A percentile compares a stretch with the other conserved stretches of the same genome.
Evolutionary conservation across 2,797 vertebrate genomes (phyloP).

Genomic region (Acanthis flammea): DNA sequence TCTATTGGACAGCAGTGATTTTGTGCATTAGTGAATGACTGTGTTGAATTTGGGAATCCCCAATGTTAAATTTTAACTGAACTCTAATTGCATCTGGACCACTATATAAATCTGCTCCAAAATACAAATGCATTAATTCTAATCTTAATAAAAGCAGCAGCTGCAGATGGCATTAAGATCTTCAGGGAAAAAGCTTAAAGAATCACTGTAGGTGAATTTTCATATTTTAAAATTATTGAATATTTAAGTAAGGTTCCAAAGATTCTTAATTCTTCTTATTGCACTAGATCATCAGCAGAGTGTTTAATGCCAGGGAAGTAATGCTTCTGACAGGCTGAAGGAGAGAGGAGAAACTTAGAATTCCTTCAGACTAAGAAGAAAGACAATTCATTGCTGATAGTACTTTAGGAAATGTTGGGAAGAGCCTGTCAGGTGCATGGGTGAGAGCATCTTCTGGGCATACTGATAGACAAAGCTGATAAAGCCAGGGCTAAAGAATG

Average conservation of each 20-base stretch:
- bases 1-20: not conserved
- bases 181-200: not conserved
- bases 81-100: not conserved
- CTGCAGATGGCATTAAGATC: not conserved
- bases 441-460: not conserved
- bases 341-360: not conserved
- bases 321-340: not conserved
- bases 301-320: not conserved
- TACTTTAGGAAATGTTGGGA: not conserved
- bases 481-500: not conserved
- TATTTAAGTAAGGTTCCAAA: not conserved
- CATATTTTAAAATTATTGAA: not conserved
- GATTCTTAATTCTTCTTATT: not conserved
- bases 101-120: not conserved
- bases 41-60: not conserved
- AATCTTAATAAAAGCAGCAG: not conserved
- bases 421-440: not conserved
- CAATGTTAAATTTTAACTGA: not conserved
- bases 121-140: not conserved
- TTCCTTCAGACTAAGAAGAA: not conserved
- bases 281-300: not conserved
- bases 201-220: not conserved
- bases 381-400: not conserved
- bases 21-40: not conserved
- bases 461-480: not conserved